Percentiles rank a stretch among this genome's conserved stretches.
Conservation (phyloP, 2,797 vertebrate species). For the Dicrostonyx torquatus region DNA sequence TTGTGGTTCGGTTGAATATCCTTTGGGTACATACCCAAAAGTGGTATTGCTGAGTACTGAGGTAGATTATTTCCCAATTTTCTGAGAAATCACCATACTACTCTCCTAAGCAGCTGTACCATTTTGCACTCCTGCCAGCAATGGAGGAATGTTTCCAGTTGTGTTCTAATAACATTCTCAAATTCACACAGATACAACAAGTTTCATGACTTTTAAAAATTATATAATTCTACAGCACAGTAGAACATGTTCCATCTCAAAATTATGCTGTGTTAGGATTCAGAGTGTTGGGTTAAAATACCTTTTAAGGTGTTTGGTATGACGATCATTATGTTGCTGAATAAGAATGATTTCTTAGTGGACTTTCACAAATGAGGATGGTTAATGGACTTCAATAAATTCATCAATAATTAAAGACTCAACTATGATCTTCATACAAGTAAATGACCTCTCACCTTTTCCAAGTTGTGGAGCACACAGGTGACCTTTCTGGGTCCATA, state of each 20-base stretch:
- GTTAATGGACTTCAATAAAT: background rate
- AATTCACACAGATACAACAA: background rate
- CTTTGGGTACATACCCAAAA: no score
- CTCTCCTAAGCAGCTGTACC: no score
- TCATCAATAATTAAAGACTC: background rate
- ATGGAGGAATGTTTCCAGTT: no score
- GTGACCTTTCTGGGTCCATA: background rate
- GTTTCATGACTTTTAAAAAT: constrained; percentile 4
- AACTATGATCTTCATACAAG: background rate
- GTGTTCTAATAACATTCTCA: background rate
- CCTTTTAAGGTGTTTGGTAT: background rate
- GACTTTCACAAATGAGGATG: background rate
- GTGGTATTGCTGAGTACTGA: no score
- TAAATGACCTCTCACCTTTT: background rate
- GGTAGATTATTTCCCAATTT: no score
- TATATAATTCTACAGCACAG: background rate
- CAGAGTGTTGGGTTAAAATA: background rate
- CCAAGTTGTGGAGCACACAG: background rate
- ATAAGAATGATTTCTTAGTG: background rate
- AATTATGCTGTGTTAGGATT: background rate
- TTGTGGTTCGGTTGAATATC: no score
- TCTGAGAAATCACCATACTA: no score
- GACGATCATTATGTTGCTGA: background rate
- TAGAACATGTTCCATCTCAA: background rate
- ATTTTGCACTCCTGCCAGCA: no score